A percentile compares a stretch with the other conserved stretches of the same genome.
phyloP scores from a whole-genome alignment of 2,113 vertebrate species.

The Benitochromis conjunctus region DNA sequence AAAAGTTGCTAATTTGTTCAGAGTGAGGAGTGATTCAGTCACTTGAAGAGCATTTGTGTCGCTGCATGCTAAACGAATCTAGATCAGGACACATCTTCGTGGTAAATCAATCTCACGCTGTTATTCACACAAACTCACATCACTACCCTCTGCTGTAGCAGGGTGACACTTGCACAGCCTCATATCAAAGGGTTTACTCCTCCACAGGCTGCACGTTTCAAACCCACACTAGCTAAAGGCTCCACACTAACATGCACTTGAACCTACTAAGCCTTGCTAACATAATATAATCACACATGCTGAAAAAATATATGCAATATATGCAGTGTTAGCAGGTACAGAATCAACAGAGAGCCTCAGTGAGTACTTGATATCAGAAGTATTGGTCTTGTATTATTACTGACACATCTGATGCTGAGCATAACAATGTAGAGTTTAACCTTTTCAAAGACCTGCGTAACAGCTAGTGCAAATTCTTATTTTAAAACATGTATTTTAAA shows the following conservation, averaged over 20 bases:
- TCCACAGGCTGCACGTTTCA: not conserved
- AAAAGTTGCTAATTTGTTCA: not conserved
- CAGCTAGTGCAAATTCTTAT: accelerated
- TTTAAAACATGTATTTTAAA: not conserved
- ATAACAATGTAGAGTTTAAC: accelerated
- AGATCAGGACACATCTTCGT: not conserved
- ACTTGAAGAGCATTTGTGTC: not conserved
- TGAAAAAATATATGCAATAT: not conserved
- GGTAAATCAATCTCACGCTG: not conserved
- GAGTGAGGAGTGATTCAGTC: accelerated
- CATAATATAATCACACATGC: not conserved
- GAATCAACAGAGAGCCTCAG: not conserved
- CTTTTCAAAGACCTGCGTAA: not conserved
- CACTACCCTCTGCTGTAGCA: not conserved
- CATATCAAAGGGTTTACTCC: not conserved
- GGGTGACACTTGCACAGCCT: not conserved
- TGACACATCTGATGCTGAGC: not conserved
- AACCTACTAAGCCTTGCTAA: not conserved
- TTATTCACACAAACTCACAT: not conserved
- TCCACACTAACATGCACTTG: not conserved
- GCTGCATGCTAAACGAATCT: not conserved
- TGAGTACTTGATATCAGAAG: not conserved
- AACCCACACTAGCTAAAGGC: not conserved
- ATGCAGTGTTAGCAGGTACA: not conserved
- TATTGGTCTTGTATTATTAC: not conserved